Evolutionary conservation across 2,797 vertebrate genomes (phyloP).

Genomic region (Potorous gilbertii): DNA sequence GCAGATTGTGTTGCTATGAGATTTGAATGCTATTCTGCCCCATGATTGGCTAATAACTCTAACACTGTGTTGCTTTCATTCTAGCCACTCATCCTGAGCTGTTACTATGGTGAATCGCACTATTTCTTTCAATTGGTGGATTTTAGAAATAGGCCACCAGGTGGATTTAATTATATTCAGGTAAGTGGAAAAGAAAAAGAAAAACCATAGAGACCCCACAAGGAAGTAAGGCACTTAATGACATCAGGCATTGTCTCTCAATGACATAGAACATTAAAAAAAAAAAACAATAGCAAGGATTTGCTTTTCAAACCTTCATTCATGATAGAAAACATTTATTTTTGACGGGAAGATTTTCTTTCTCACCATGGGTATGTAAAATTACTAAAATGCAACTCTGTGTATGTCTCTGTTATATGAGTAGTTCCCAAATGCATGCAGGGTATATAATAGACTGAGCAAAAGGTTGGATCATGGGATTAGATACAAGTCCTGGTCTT

Average conservation of each 20-base stretch:
- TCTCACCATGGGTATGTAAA: conserved; percentile 11
- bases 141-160: conserved; percentile 71
- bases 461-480: background rate
- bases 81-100: conserved; percentile 53
- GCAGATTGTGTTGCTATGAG: conserved; percentile 76
- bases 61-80: conserved; percentile 43
- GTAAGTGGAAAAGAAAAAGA: conserved; percentile 59
- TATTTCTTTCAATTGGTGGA: conserved; percentile 59
- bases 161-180: conserved; percentile 69
- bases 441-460: background rate
- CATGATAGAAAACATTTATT: conserved; percentile 29
- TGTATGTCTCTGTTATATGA: background rate
- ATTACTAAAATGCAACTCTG: background rate
- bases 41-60: conserved; percentile 52
- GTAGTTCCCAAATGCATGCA: background rate
- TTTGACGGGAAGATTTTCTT: conserved; percentile 28
- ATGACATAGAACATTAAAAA: conserved; percentile 31
- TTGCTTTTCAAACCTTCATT: background rate
- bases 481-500: conserved; percentile 16
- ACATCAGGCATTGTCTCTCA: conserved; percentile 43
- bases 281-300: background rate
- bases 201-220: conserved; percentile 6
- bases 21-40: conserved; percentile 60
- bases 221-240: conserved; percentile 64
- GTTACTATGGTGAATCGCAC: conserved; percentile 75